Evolutionary conservation across 64 coral and sea anemone species (phyloP).

Genomic region (Montipora foliosa): DNA sequence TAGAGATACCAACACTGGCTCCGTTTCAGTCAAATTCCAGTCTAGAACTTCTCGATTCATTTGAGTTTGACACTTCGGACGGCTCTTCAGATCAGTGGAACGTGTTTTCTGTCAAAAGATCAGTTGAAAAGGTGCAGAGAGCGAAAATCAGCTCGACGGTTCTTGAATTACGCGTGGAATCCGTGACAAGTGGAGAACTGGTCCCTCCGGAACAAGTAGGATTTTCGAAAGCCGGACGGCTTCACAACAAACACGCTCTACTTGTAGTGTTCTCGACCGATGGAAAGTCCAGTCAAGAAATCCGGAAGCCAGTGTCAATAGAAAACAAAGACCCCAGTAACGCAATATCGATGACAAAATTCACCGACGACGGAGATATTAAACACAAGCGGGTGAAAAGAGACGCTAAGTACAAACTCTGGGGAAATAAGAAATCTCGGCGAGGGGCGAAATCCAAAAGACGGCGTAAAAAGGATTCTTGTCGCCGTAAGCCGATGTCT

Average conservation of each 20-base stretch:
- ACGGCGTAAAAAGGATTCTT: constrained; percentile 70
- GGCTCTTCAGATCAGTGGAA: constrained; percentile 61
- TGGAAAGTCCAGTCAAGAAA: constrained; percentile 49
- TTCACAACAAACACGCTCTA: constrained; percentile 79
- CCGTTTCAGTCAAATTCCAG: constrained; percentile 29
- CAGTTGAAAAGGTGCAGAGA: constrained; percentile 76
- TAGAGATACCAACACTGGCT: neutral
- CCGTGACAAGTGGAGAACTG: constrained; percentile 70
- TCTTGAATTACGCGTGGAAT: constrained; percentile 84
- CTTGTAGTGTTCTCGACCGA: constrained; percentile 89
- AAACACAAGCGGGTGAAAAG: constrained; percentile 30
- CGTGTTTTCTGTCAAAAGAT: constrained; percentile 87
- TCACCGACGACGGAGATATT: neutral
- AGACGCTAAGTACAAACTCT: constrained; percentile 4
- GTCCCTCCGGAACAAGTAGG: constrained; percentile 80
- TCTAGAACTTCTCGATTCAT: constrained; percentile 62
- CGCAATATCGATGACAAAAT: constrained; percentile 59
- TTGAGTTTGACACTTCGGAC: constrained; percentile 93
- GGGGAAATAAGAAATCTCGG: neutral
- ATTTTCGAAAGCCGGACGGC: constrained; percentile 80
- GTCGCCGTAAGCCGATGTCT: constrained; percentile 71
- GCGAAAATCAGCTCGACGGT: constrained; percentile 35
- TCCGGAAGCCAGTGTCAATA: constrained; percentile 55
- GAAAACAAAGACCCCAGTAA: constrained; percentile 59
- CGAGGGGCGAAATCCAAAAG: constrained; percentile 69